Evolutionary conservation across 2,113 vertebrate species (phyloP), one percentile per base, ranked within the genome.

Genomic region (Amphiprion percula): DNA sequence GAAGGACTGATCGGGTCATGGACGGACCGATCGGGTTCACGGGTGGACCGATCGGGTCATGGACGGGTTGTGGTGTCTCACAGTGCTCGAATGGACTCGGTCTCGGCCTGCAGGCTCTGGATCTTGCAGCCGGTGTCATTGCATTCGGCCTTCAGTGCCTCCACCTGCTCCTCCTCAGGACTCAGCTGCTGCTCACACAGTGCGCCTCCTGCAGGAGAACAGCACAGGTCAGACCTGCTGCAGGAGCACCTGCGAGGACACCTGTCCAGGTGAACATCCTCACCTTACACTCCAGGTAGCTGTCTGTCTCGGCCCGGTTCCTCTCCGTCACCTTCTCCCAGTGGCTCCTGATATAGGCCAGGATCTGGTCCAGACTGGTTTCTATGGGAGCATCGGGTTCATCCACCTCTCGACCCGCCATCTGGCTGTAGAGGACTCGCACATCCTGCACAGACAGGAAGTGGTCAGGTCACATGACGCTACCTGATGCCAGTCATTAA

Each of bases 51-150:
- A 26, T 26, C 26, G 3, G 26, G 26, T 26, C 3, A 26, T 26
- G 26, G 26, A 26, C 26, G 26, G 26, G 3, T 26, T 26, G 26
- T 12, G 23, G 1, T 1, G 2, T 3, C 86, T 91, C 69, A 98
- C 98, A 99, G 94, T 1, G 97, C 97, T 92, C 96, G 94, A 79
- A 98, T 84, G 26, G 97, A 98, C 89, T 99, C 97, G 0, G 94
- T 97, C 94, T 99, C 97, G 0, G 96, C 97, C 91, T 97, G 96
- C 65, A 99, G 90, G 87, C 95, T 98, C 94, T 99, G 97, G 78
- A 98, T 96, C 92, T 96, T 96, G 83, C 95, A 95, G 1, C 95
- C 92, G 0, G 94, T 94, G 24, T 96, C 94, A 4, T 93, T 95
- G 60, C 96, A 94, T 74, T 98, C 96, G 0, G 92, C 83, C 88